phyloP scores from a whole-genome alignment of 1,140 invertebrate species.

The Leptinotarsa texana region DNA sequence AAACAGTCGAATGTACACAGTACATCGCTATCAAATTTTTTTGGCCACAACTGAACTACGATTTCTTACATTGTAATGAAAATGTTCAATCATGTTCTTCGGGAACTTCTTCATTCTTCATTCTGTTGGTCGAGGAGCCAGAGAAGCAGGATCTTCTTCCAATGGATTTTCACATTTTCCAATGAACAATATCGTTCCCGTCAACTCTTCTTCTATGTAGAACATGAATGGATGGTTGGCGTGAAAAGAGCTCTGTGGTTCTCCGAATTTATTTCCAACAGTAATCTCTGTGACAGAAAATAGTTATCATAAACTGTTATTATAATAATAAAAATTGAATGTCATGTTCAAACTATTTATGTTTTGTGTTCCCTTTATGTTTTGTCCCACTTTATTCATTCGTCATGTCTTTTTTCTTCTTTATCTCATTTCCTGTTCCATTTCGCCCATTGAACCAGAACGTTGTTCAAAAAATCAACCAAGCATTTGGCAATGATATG shows the following conservation, averaged over 20 bases:
- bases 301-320: not conserved
- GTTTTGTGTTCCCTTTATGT: too few relatives aligned
- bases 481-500: too few relatives aligned
- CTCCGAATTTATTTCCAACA: slow-evolving; percentile 73
- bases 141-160: slow-evolving; percentile 31
- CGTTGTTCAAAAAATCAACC: too few relatives aligned
- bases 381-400: too few relatives aligned
- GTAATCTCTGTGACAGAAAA: slow-evolving; percentile 61
- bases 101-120: not conserved
- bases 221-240: slow-evolving; percentile 78
- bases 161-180: slow-evolving; percentile 70
- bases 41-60: not conserved
- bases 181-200: slow-evolving; percentile 71
- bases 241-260: slow-evolving; percentile 61
- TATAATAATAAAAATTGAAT: too few relatives aligned
- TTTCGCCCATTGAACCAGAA: too few relatives aligned
- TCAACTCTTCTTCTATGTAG: slow-evolving; percentile 76
- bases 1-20: not conserved
- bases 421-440: too few relatives aligned
- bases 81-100: not conserved
- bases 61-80: not conserved
- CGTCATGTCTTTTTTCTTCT: too few relatives aligned
- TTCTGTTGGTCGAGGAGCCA: not conserved
- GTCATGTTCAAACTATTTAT: too few relatives aligned
- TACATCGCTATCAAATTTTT: not conserved